Conservation (phyloP, 1,140 invertebrate species). For the Drosophila melanica region DNA sequence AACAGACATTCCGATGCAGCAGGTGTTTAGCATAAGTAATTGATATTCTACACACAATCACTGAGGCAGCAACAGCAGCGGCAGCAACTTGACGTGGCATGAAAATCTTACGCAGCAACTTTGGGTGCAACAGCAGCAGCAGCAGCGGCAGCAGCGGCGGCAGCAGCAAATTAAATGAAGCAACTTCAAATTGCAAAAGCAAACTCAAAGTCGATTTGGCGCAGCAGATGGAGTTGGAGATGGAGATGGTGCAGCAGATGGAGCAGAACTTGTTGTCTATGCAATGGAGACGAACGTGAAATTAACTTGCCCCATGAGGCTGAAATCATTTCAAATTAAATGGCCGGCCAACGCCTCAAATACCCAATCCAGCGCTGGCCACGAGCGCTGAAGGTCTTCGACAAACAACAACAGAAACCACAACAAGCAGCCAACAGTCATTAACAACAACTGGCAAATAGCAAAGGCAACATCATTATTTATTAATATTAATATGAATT, state of each 20-base stretch:
- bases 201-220: constrained; percentile 34
- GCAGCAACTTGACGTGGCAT: constrained; percentile 35
- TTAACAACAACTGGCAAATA: constrained; percentile 17
- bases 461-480: constrained; percentile 69
- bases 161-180: constrained; percentile 58
- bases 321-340: constrained; percentile 47
- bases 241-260: neutral
- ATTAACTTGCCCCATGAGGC: constrained; percentile 36
- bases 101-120: constrained; percentile 27
- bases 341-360: constrained; percentile 38
- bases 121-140: constrained; percentile 25
- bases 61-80: constrained; percentile 27
- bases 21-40: constrained; percentile 84
- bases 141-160: constrained; percentile 11
- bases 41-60: constrained; percentile 83
- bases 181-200: constrained; percentile 55
- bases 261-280: constrained; percentile 30
- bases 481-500: constrained; percentile 72
- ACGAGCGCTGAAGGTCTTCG: constrained; percentile 3
- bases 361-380: neutral
- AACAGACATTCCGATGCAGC: constrained; percentile 82
- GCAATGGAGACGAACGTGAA: constrained; percentile 34
- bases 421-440: neutral
- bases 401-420: neutral
- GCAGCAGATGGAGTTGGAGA: neutral